Percentiles rank a stretch among this genome's conserved stretches.
Evolutionary conservation across 2,797 vertebrate species (phyloP).

Genomic region (Miichthys miiuy): DNA sequence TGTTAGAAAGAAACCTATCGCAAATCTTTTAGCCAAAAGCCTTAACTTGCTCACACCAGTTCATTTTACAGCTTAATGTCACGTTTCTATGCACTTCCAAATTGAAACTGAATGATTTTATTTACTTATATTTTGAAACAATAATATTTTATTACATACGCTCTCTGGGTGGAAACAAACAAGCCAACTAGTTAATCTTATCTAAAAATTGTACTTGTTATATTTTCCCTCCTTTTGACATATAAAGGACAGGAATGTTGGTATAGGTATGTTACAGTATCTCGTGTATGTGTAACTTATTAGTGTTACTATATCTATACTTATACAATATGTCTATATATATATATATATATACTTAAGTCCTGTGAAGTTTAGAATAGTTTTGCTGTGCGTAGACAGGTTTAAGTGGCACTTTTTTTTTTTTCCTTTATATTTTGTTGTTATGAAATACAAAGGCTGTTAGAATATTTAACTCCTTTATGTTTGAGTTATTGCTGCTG

Average conservation of each 20-base stretch:
- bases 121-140: conserved; percentile 3
- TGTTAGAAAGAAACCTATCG: conserved; percentile 19
- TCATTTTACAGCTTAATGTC: conserved; percentile 25
- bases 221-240: neutral
- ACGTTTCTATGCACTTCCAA: conserved; percentile 51
- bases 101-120: neutral
- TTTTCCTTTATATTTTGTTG: neutral
- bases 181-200: conserved; percentile 32
- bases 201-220: conserved; percentile 4
- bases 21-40: conserved; percentile 65
- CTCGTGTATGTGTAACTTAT: neutral
- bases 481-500: conserved; percentile 3
- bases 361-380: neutral
- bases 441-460: conserved; percentile 20
- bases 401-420: neutral
- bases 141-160: conserved; percentile 9
- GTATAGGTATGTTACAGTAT: conserved; percentile 15
- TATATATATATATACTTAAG: neutral
- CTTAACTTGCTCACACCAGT: conserved; percentile 73
- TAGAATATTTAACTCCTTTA: neutral
- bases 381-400: conserved; percentile 1
- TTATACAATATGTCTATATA: neutral
- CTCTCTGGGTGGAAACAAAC: conserved; percentile 28
- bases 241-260: conserved; percentile 5
- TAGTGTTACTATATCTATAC: neutral